Conservation (phyloP, 92 coral and sea anemone species). For the Epizoanthus scotinus region DNA sequence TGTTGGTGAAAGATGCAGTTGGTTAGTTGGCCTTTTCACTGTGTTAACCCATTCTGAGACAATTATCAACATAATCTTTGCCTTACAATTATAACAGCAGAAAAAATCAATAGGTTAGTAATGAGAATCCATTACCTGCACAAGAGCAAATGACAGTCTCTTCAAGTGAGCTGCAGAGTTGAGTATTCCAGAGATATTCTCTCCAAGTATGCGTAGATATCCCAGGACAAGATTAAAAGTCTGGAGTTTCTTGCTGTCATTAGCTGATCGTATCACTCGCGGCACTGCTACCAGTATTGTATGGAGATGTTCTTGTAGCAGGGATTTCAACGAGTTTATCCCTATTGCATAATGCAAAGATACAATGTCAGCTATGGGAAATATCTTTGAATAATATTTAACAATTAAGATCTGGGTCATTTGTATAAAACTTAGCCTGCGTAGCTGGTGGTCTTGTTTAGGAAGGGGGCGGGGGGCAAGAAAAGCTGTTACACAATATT, state of each 20-base stretch:
- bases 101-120: too few relatives aligned
- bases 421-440: too few relatives aligned
- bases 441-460: too few relatives aligned
- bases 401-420: too few relatives aligned
- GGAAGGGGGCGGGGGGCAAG: too few relatives aligned
- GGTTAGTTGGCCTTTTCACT: too few relatives aligned
- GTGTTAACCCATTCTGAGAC: too few relatives aligned
- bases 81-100: too few relatives aligned
- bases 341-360: conserved; percentile 41
- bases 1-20: background rate
- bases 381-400: too few relatives aligned
- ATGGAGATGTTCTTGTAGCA: conserved; percentile 88
- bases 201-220: conserved; percentile 72
- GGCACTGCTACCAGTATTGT: conserved; percentile 72
- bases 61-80: too few relatives aligned
- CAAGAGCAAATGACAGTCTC: conserved; percentile 83
- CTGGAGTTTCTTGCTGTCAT: conserved; percentile 70
- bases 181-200: conserved; percentile 57
- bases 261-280: conserved; percentile 78
- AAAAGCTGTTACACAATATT: too few relatives aligned
- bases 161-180: conserved; percentile 77
- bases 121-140: conserved; percentile 66
- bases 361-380: too few relatives aligned
- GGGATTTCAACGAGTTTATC: conserved; percentile 53
- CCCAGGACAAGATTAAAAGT: conserved; percentile 75